Percentiles rank a stretch among this genome's conserved stretches.
Conservation (phyloP, 2,888 invertebrate species). For the Aspidapion aeneum region DNA sequence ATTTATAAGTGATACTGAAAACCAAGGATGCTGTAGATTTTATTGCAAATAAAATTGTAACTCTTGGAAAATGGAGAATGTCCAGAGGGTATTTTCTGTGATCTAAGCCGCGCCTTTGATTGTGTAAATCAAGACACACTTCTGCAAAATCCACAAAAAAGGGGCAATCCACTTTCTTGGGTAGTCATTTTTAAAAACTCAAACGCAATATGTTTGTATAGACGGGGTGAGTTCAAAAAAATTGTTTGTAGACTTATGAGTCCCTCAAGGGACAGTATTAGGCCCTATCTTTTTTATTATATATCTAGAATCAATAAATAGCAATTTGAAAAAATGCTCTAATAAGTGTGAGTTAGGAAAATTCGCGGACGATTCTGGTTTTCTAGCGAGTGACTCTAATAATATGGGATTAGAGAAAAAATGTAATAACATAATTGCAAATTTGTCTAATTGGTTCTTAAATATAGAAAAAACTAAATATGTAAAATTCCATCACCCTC, state of each 20-base stretch:
- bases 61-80: no score
- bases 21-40: no score
- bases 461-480: background rate
- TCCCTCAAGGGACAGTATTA: background rate
- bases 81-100: no score
- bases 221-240: background rate
- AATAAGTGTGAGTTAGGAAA: background rate
- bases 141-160: no score
- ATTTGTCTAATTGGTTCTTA: background rate
- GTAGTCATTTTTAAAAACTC: no score
- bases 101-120: no score
- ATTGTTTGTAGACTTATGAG: background rate
- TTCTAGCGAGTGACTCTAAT: background rate
- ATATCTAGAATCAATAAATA: background rate
- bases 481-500: background rate
- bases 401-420: background rate
- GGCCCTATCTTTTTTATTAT: background rate
- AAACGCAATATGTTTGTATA: background rate
- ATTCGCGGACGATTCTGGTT: background rate
- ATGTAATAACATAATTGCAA: background rate
- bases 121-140: no score
- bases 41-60: no score
- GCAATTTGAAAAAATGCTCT: background rate
- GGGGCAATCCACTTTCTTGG: no score
- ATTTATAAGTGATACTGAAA: no score